Evolutionary conservation across 1,140 invertebrate genomes (phyloP), one percentile per base, ranked within the genome.

Genomic region (Lasaia peninsularis): DNA sequence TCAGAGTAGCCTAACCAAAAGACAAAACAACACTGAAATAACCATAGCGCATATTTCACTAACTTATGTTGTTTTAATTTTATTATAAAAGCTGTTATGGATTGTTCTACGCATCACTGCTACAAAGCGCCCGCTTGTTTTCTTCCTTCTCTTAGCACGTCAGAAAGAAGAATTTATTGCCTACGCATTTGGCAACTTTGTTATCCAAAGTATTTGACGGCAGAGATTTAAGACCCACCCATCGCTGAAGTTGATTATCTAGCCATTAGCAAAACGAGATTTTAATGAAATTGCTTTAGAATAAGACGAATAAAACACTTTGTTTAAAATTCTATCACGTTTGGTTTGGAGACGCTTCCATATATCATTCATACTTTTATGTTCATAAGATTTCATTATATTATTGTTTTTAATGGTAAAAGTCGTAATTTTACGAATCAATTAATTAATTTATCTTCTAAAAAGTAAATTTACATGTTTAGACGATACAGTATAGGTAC

Each of bases 111-210:
- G 65, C 65, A 67, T 54, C 58, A 54, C 44, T 58, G 52, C 59
- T 54, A 61, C 52, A 54, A 35, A 56, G 20, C 54, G 33, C 21
- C 32, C 7, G 58, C 54, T 59, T 52, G 57, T 60, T 65, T 65
- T 60, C 56, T 65, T 63, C 58, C 58, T 63, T 53, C 58, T 58
- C 57, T 63, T 59, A 54, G 51, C 54, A 54, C 56, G 65, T 67
- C 65, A 60, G 58, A 63, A 52, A 67, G 65, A 67, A 44, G 58
- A 67, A 67, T 67, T 66, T 67, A 67, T 67, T 10, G 65, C 57
- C 58, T 55, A 67, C 40, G 58, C 32, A 50, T 67, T 67, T 67
- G 65, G 65, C 64, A 67, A 67, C 49, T 63, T 67, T 58, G 60
- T 63, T 63, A 60, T 58, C 52, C 64, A 40, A 60, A 56, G 56